Conservation (phyloP, 1,140 invertebrate genomes). For the Magallana angulata region DNA sequence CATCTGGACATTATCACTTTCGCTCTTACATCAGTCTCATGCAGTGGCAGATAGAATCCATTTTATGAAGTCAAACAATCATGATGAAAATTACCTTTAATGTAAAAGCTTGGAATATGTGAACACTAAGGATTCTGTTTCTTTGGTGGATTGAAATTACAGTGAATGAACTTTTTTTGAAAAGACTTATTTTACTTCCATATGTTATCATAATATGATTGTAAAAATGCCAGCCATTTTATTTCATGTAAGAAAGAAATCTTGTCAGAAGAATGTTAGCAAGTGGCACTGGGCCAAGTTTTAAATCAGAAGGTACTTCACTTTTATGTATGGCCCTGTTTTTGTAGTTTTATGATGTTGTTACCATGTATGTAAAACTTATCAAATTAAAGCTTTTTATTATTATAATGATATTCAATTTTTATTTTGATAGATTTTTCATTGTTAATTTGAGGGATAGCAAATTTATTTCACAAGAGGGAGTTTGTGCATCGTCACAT, state of each 20-base stretch:
- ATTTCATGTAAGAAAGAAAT: constrained; percentile 12
- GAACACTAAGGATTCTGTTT: too few species aligned
- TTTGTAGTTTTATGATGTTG: not conserved
- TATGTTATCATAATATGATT: not conserved
- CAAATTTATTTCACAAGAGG: too few species aligned
- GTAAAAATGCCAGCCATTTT: not conserved
- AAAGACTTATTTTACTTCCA: not conserved
- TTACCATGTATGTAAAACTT: not conserved
- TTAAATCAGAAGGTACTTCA: not conserved
- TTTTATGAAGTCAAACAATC: too few species aligned
- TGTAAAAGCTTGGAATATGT: too few species aligned
- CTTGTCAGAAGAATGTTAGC: not conserved
- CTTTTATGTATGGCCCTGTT: not conserved
- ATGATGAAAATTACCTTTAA: too few species aligned
- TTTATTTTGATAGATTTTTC: too few species aligned
- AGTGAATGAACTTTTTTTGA: not conserved
- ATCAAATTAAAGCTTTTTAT: not conserved
- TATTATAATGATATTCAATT: too few species aligned
- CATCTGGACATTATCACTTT: too few species aligned
- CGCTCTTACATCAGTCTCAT: too few species aligned
- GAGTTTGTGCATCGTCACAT: too few species aligned
- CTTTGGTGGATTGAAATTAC: not conserved
- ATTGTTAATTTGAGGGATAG: too few species aligned
- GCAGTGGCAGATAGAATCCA: too few species aligned
- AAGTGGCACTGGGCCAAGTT: not conserved